Conservation (phyloP, 1,140 invertebrate genomes). For the Drosophila guanche region DNA sequence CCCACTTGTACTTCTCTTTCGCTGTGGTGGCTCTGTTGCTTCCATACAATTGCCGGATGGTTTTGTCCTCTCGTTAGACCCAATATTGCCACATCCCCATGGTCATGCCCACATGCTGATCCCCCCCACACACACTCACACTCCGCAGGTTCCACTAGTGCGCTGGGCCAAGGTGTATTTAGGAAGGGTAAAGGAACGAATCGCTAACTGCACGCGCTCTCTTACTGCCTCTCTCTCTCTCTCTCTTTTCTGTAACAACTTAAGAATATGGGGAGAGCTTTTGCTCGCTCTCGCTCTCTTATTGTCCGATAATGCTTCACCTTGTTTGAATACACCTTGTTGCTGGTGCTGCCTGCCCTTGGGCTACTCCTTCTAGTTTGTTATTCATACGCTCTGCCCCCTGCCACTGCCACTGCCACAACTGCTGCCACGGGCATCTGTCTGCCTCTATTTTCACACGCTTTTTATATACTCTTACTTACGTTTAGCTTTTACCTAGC, state of each 20-base stretch:
- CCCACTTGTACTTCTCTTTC: background rate
- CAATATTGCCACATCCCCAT: slow-evolving; percentile 12
- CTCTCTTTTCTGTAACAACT: background rate
- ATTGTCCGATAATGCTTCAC: no score
- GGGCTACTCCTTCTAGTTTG: slow-evolving; percentile 32
- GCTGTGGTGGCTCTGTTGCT: slow-evolving; percentile 5
- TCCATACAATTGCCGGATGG: slow-evolving; percentile 6
- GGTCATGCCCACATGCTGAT: slow-evolving; percentile 5
- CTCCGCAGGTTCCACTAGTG: background rate
- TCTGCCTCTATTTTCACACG: slow-evolving; percentile 58
- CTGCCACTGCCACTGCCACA: slow-evolving; percentile 1
- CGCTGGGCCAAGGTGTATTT: no score
- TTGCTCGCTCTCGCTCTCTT: no score
- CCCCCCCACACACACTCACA: background rate
- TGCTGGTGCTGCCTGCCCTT: background rate
- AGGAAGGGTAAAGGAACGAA: no score
- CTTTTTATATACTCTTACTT: slow-evolving; percentile 57
- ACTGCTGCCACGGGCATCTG: slow-evolving; percentile 10
- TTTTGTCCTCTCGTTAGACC: slow-evolving; percentile 60
- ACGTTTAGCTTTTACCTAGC: slow-evolving; percentile 28
- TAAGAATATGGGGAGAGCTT: background rate
- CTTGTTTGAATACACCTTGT: no score
- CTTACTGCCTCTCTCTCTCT: background rate
- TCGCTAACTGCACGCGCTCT: background rate
- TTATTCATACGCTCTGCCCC: slow-evolving; percentile 67